A percentile compares a stretch with the other conserved stretches of the same genome.
Conservation (phyloP, 2,888 invertebrate genomes). For the Ennomos fuscantarius region DNA sequence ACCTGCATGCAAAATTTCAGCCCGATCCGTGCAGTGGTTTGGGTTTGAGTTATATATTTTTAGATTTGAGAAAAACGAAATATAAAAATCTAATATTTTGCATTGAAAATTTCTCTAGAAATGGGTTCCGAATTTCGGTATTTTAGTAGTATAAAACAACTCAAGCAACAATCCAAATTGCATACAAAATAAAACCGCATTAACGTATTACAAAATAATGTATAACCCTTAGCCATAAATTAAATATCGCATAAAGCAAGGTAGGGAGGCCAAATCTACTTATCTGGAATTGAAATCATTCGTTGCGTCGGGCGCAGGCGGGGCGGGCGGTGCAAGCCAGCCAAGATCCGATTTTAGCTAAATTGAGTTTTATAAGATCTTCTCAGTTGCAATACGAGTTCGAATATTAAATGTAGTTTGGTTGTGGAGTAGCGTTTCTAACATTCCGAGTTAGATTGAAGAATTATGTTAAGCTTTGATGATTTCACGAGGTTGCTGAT, state of each 20-base stretch:
- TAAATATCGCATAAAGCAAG: constrained; percentile 35
- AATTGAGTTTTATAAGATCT: constrained; percentile 71
- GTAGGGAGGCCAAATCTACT: constrained; percentile 61
- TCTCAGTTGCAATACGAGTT: constrained; percentile 26
- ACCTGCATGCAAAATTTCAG: no score
- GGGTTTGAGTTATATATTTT: no score
- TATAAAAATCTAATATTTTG: no score
- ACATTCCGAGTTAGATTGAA: constrained; percentile 2
- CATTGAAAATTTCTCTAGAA: no score
- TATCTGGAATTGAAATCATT: constrained; percentile 75
- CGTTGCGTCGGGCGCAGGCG: constrained; percentile 52
- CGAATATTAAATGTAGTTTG: constrained; percentile 28
- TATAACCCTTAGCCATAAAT: constrained; percentile 26
- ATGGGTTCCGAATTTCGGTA: no score
- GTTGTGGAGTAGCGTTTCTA: constrained; percentile 24
- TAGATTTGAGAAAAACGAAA: no score
- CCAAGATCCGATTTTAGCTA: constrained; percentile 68
- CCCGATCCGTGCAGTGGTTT: no score
- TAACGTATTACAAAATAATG: constrained; percentile 2
- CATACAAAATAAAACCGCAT: background rate
- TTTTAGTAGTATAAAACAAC: no score
- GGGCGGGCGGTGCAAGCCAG: constrained; percentile 53
- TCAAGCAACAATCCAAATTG: background rate
- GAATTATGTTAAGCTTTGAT: no score
- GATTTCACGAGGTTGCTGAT: no score